These are phyloP conservation scores for Sesia bembeciformis DNA, from an alignment of 2,888 invertebrate species.

Conservation along the genomic window DNA sequence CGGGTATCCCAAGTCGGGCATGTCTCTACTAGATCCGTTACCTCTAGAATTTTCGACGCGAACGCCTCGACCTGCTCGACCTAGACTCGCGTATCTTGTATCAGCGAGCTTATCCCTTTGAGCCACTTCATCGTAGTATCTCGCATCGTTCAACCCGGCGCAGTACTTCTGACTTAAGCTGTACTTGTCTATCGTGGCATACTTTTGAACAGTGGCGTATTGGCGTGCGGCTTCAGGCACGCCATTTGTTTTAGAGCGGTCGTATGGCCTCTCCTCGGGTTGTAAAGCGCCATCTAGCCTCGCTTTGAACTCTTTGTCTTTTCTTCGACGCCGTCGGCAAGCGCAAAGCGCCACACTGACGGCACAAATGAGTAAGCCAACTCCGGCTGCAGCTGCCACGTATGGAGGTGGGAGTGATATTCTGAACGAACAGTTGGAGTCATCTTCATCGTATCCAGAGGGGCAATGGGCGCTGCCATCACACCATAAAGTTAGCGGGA, in stretches of 20 bases:
- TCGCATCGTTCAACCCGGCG: constrained; percentile 67
- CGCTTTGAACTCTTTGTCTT: constrained; percentile 76
- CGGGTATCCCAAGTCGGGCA: constrained; percentile 69
- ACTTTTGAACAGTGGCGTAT: constrained; percentile 69
- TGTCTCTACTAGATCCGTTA: constrained; percentile 53
- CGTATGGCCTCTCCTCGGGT: constrained; percentile 75
- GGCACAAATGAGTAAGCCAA: constrained; percentile 74
- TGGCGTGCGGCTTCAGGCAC: constrained; percentile 54
- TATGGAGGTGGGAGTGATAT: constrained; percentile 79
- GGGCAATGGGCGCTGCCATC: constrained; percentile 87
- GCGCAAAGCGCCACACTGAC: constrained; percentile 76
- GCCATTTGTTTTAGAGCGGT: constrained; percentile 72
- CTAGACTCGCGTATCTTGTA: constrained; percentile 67
- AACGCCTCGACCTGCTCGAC: constrained; percentile 52
- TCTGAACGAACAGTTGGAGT: constrained; percentile 82
- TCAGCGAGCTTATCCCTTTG: constrained; percentile 68
- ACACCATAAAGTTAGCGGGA: constrained; percentile 85
- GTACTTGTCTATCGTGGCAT: constrained; percentile 71
- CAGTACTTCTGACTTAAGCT: constrained; percentile 71
- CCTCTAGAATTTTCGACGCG: constrained; percentile 54
- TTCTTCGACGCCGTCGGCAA: constrained; percentile 74
- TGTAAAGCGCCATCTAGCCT: constrained; percentile 73
- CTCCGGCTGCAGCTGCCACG: constrained; percentile 77
- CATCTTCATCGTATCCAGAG: constrained; percentile 87
- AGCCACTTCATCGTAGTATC: constrained; percentile 68